A percentile compares a stretch with the other conserved stretches of the same genome.
Evolutionary conservation across 2,797 vertebrate species (phyloP).

Genomic region (Astyanax mexicanus): DNA sequence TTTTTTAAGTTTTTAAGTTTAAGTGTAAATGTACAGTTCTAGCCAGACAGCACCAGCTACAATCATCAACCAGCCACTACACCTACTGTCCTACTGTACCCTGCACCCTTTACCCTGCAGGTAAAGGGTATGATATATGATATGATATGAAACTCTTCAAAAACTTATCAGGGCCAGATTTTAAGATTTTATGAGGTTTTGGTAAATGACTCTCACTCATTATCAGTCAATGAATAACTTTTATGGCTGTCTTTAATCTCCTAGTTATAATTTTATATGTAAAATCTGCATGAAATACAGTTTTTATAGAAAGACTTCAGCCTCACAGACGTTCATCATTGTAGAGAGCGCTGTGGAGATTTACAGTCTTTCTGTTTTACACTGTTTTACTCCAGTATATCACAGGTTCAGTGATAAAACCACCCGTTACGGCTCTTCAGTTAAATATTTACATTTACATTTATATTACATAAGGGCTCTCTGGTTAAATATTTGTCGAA

Average conservation of each 20-base stretch:
- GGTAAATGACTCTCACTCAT: not conserved
- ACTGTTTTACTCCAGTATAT: not conserved
- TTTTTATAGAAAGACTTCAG: not conserved
- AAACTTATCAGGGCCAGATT: not conserved
- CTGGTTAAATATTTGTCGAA: not conserved
- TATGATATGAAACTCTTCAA: not conserved
- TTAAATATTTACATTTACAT: conserved; percentile 19
- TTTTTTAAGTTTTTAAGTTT: no score
- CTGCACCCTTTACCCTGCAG: no score
- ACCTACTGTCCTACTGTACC: no score
- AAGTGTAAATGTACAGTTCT: no score
- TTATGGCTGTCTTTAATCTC: not conserved
- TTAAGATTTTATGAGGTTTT: no score
- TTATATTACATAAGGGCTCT: not conserved
- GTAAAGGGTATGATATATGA: no score
- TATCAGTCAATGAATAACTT: not conserved
- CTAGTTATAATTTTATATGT: not conserved
- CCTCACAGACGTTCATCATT: not conserved
- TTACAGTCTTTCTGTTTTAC: not conserved
- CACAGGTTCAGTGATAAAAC: not conserved
- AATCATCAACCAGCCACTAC: no score
- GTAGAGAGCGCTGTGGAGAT: not conserved
- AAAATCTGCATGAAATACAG: not conserved
- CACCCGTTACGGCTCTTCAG: not conserved
- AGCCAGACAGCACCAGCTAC: no score